Base-by-base conservation (phyloP, 2,797 vertebrate genomes). In the Propithecus deckenii region DNA sequence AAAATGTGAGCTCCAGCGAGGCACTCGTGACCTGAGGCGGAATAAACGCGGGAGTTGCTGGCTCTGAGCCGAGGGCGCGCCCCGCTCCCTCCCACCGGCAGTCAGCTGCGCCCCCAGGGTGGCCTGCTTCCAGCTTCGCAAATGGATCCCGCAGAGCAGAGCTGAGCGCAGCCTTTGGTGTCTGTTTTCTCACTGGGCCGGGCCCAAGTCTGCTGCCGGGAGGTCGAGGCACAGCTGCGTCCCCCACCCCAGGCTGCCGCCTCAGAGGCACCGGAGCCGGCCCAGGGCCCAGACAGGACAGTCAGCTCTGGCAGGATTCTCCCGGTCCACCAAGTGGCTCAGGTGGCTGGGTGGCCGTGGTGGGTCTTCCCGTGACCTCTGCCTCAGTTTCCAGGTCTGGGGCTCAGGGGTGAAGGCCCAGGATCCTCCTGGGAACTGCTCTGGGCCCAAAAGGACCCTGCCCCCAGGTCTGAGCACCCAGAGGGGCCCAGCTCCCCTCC, bases 21-120 rank as follows among this genome's bases (percentile, higher is more conserved):
- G 18, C 8, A 1, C 32, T 1, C 3, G 5, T 5, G 30, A 18
- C 10, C 0, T 9, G 30, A 18, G 28, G 2, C 4, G 1, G 4
- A 5, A 4, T 52, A 28, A 57, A 23, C 7, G 55, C 0, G 20
- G 2, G 20, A 55, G 52, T 55, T 8, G 52, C 52, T 2, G 52
- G 22, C 55, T 23, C 22, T 3, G 22, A 57, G 55, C 55, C 22
- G 22, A 1, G 55, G 55, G 55, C 3, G 22, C 3, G 20, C 2
- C 52, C 20, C 20, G 20, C 52, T 7, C 7, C 32, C 61, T n/a
- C 63, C 63, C 7, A 0, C 32, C 15, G 7, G 28, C 32, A 7
- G 74, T 22, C 43, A 63, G 61, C 28, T 32, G 30, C 25, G 13
- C 61, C 13, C 1, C 11, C 28, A 35, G 48, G 2, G 2, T 35